Evolutionary conservation across 2,113 vertebrate genomes (phyloP).

Genomic region (Zosterops japonicus): DNA sequence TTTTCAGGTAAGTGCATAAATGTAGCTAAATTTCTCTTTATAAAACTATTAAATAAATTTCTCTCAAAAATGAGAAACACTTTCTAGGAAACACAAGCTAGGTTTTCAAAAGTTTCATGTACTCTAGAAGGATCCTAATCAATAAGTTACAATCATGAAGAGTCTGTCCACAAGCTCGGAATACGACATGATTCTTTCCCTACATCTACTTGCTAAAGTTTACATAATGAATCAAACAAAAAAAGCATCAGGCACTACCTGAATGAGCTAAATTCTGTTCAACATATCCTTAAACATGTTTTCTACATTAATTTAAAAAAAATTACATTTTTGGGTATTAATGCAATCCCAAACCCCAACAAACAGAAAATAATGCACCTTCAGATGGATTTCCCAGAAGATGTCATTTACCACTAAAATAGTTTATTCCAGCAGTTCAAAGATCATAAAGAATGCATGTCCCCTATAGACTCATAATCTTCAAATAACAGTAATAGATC

Average conservation of each 20-base stretch:
- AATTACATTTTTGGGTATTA: background rate
- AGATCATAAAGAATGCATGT: slow-evolving; percentile 59
- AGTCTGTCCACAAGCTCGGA: background rate
- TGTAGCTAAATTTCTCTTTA: background rate
- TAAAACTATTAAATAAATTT: background rate
- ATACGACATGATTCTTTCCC: background rate
- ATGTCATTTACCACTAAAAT: slow-evolving; percentile 61
- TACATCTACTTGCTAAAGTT: background rate
- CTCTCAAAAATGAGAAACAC: background rate
- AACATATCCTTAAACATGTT: background rate
- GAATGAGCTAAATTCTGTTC: background rate
- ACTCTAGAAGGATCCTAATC: background rate
- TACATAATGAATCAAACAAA: background rate
- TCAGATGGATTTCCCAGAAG: slow-evolving; percentile 59
- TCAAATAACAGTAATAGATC: slow-evolving; percentile 71
- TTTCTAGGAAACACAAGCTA: background rate
- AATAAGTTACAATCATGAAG: background rate
- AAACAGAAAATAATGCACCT: slow-evolving; percentile 27
- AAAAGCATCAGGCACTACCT: background rate
- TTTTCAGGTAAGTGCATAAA: background rate
- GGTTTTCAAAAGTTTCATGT: background rate
- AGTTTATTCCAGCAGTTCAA: slow-evolving; percentile 66
- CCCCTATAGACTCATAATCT: slow-evolving; percentile 52
- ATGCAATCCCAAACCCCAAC: background rate
- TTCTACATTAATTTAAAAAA: background rate